phyloP scores from a whole-genome alignment of 1,140 invertebrate genomes.

The Araneus ventricosus region DNA sequence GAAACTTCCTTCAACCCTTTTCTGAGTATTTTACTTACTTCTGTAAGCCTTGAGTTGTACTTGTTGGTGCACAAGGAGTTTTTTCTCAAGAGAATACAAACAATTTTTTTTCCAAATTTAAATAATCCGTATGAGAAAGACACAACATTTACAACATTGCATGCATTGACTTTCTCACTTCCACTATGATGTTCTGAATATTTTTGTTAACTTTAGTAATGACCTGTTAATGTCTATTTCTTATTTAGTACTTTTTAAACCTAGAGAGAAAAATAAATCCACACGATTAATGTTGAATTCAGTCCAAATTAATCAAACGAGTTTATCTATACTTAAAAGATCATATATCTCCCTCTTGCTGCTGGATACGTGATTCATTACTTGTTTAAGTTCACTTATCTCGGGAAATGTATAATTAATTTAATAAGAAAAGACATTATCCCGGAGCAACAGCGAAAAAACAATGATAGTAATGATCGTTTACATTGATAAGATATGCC shows the following conservation, averaged over 20 bases:
- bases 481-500: slow-evolving; percentile 12
- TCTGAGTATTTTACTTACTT: no score
- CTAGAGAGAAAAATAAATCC: neutral
- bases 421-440: slow-evolving; percentile 41
- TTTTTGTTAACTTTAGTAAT: no score
- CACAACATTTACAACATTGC: no score
- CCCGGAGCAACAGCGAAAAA: neutral
- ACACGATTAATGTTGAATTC: neutral
- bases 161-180: no score
- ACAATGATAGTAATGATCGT: neutral
- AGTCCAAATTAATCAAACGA: neutral
- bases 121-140: no score
- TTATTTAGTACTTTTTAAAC: neutral
- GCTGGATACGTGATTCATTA: neutral
- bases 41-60: no score
- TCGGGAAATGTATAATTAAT: slow-evolving; percentile 12
- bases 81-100: no score
- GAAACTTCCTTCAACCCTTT: no score
- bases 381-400: neutral
- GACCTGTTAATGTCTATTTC: no score
- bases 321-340: neutral
- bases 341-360: neutral
- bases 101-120: no score
- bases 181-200: no score
- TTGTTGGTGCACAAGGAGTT: no score